Percentiles rank a stretch among this genome's conserved stretches.
phyloP scores from a whole-genome alignment of 2,113 vertebrate genomes.

The Burhinus bistriatus region DNA sequence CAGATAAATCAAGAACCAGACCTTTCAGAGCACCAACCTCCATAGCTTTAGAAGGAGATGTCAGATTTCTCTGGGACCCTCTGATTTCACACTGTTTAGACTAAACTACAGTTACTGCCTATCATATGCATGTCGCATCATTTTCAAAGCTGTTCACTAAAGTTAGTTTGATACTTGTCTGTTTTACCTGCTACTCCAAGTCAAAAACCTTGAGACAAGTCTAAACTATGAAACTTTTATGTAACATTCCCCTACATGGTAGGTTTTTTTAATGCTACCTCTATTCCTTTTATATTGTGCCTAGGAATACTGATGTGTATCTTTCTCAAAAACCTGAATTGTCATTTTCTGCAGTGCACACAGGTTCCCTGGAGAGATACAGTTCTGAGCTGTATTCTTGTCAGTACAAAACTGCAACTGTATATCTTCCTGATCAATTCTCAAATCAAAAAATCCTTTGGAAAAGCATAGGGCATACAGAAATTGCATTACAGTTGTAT shows the following conservation, averaged over 20 bases:
- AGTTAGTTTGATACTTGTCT: accelerated
- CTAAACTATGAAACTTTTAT: not conserved
- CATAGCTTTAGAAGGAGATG: constrained; percentile 1
- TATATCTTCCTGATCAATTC: not conserved
- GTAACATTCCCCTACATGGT: not conserved
- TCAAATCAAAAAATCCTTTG: not conserved
- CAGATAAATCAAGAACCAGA: constrained; percentile 44
- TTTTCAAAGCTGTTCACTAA: not conserved
- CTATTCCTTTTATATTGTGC: not conserved
- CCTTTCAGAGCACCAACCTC: not conserved
- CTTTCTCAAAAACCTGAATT: not conserved
- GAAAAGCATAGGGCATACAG: not conserved
- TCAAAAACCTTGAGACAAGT: not conserved
- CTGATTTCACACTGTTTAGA: constrained; percentile 20
- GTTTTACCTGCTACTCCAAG: not conserved
- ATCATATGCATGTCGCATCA: not conserved
- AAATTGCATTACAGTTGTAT: not conserved
- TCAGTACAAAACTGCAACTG: not conserved
- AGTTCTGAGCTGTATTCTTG: not conserved
- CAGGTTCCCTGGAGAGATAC: not conserved
- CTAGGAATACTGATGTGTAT: not conserved
- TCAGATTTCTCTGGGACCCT: constrained; percentile 54
- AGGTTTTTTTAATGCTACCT: not conserved
- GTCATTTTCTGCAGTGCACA: not conserved
- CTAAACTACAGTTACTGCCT: not conserved